Conservation (phyloP, 2,797 vertebrate genomes). For the Phoxinus dragarum region DNA sequence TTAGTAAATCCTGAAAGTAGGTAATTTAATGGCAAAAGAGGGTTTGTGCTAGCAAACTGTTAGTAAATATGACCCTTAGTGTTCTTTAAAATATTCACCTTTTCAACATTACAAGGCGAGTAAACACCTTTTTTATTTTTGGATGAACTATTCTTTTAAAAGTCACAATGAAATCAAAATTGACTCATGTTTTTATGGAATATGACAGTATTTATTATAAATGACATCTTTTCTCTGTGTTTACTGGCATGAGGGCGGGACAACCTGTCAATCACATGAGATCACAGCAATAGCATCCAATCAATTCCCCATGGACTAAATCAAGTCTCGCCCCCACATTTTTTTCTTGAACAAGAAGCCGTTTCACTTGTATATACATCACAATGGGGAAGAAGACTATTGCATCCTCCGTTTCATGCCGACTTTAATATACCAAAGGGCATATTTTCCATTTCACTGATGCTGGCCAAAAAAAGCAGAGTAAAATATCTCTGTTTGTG, state of each 20-base stretch:
- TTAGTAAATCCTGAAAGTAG: neutral
- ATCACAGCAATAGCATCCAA: neutral
- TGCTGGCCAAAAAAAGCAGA: constrained; percentile 51
- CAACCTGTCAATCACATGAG: neutral
- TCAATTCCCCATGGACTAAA: neutral
- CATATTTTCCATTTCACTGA: constrained; percentile 65
- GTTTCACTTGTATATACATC: neutral
- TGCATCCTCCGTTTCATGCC: neutral
- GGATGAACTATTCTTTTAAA: neutral
- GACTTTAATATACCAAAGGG: constrained; percentile 67
- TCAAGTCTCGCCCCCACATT: neutral
- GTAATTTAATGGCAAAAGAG: neutral
- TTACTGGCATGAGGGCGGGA: neutral
- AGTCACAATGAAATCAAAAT: neutral
- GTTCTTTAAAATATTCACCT: neutral
- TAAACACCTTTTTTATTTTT: neutral
- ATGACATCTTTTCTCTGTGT: neutral
- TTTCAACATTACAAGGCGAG: neutral
- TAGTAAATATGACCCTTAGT: neutral
- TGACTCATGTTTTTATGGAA: neutral
- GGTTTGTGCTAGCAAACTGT: neutral
- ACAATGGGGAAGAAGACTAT: neutral
- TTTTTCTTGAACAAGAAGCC: neutral
- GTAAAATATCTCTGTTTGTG: constrained; percentile 43
- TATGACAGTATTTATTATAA: neutral